A percentile compares a stretch with the other conserved stretches of the same genome.
These are phyloP conservation scores for Zaprionus obscuricornis DNA, from an alignment of 2,888 invertebrate species.

Conservation along the genomic window DNA sequence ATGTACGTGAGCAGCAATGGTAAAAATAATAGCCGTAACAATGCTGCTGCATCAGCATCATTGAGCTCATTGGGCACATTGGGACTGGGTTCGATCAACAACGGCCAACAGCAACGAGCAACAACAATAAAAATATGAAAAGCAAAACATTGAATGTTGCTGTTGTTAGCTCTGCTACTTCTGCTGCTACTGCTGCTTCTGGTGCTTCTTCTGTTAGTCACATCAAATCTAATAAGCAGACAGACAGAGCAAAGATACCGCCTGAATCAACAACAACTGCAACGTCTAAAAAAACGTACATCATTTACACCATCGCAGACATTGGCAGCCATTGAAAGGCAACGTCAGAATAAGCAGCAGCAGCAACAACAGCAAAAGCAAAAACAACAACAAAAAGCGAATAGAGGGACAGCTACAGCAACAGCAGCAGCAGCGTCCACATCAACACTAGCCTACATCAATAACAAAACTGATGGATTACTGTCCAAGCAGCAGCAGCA, in stretches of 20 bases:
- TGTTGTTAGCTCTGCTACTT: slow-evolving; percentile 67
- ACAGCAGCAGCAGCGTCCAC: slow-evolving; percentile 32
- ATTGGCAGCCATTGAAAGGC: slow-evolving; percentile 77
- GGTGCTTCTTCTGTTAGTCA: too few species aligned
- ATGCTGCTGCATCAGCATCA: slow-evolving; percentile 60
- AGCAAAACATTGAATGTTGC: slow-evolving; percentile 53
- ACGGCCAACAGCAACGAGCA: too few species aligned
- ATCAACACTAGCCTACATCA: slow-evolving; percentile 64
- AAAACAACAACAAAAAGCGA: slow-evolving; percentile 28
- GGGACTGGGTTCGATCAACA: too few species aligned
- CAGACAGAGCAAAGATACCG: slow-evolving; percentile 45
- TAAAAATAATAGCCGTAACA: slow-evolving; percentile 45
- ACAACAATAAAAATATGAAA: slow-evolving; percentile 62
- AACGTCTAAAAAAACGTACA: slow-evolving; percentile 80
- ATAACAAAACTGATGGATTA: slow-evolving; percentile 81
- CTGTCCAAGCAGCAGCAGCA: slow-evolving; percentile 39
- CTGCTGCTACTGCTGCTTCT: too few species aligned
- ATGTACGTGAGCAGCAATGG: slow-evolving; percentile 82
- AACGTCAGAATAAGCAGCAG: slow-evolving; percentile 65
- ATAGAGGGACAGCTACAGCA: slow-evolving; percentile 37
- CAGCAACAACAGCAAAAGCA: slow-evolving; percentile 42
- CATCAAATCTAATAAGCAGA: slow-evolving; percentile 46
- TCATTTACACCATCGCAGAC: slow-evolving; percentile 82
- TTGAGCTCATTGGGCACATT: too few species aligned
- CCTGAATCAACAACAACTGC: slow-evolving; percentile 76